phyloP scores from a whole-genome alignment of 1,140 invertebrate species.

The Magallana ariakensis region DNA sequence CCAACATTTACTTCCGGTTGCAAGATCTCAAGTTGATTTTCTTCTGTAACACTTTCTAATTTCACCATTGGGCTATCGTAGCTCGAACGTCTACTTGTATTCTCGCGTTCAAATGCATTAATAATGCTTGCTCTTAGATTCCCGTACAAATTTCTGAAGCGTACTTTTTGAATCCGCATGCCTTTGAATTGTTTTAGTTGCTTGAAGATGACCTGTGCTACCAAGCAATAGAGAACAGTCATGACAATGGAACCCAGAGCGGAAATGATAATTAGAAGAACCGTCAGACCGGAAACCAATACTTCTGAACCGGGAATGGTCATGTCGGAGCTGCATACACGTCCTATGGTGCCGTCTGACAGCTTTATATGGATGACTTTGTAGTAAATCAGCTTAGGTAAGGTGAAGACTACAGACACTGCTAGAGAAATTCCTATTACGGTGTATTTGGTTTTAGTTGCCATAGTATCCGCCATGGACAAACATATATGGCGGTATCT shows the following conservation, averaged over 20 bases:
- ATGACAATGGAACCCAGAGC: not conserved
- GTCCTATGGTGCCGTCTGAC: not conserved
- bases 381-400: conserved; percentile 10
- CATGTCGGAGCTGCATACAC: conserved; percentile 22
- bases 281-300: not conserved
- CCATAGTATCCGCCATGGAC: not conserved
- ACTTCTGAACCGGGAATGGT: not conserved
- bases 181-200: not conserved
- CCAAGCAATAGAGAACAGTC: not conserved
- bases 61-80: not conserved
- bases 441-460: conserved; percentile 2
- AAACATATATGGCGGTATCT: conserved; percentile 28
- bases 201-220: conserved; percentile 14
- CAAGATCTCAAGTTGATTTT: not conserved
- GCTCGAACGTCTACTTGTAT: not conserved
- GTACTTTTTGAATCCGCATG: conserved; percentile 19
- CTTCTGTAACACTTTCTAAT: not conserved
- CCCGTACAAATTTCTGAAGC: conserved; percentile 17
- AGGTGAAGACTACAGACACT: not conserved
- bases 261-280: not conserved
- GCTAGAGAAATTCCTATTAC: not conserved
- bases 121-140: conserved; percentile 27
- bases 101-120: conserved; percentile 22
- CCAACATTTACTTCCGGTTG: not conserved
- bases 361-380: not conserved